phyloP scores from a whole-genome alignment of 2,888 invertebrate species.

The Bhutanitis thaidina region DNA sequence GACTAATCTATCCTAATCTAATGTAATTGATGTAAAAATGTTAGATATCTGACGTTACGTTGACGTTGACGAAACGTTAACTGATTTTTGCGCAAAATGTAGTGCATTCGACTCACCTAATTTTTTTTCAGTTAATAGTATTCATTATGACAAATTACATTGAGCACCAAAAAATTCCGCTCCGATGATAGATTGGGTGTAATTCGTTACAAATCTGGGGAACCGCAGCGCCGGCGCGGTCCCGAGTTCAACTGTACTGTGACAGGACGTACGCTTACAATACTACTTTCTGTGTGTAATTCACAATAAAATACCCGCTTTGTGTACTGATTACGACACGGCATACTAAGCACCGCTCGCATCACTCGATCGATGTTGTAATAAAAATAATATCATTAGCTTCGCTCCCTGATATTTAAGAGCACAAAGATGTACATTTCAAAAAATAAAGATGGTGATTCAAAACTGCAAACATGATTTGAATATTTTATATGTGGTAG shows the following conservation, averaged over 20 bases:
- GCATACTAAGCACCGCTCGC: slow-evolving; percentile 61
- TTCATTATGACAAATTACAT: neutral
- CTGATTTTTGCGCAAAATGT: neutral
- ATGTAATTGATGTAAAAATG: too few species aligned
- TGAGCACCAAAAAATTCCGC: slow-evolving; percentile 19
- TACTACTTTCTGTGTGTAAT: slow-evolving; percentile 71
- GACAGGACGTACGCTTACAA: slow-evolving; percentile 64
- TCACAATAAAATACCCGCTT: slow-evolving; percentile 76
- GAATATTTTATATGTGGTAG: too few species aligned
- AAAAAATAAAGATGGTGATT: neutral
- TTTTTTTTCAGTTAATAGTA: neutral
- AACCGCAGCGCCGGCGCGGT: slow-evolving; percentile 51
- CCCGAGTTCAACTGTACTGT: slow-evolving; percentile 71
- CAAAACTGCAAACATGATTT: too few species aligned
- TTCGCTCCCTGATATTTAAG: neutral
- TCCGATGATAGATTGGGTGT: slow-evolving; percentile 32
- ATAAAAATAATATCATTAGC: slow-evolving; percentile 31
- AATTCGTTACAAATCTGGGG: slow-evolving; percentile 40
- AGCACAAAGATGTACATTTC: neutral
- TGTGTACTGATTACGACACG: slow-evolving; percentile 74
- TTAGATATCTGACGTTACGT: too few species aligned
- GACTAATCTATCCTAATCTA: too few species aligned
- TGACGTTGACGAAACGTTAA: too few species aligned
- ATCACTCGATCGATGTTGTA: slow-evolving; percentile 43
- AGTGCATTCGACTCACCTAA: slow-evolving; percentile 5